phyloP scores from a whole-genome alignment of 2,888 invertebrate genomes.

The Meloe dianella region DNA sequence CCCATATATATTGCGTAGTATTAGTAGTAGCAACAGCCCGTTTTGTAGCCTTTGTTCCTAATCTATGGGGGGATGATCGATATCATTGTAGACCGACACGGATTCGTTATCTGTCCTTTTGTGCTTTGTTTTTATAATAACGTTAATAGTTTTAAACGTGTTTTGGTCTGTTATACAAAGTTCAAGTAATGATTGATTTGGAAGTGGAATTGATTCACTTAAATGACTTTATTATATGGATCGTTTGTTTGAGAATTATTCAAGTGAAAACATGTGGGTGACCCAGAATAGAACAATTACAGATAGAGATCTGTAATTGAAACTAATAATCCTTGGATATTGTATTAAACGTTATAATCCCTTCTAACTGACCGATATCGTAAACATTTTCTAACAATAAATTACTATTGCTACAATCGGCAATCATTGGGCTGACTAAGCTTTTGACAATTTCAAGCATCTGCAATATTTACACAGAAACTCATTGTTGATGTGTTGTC shows the following conservation, averaged over 20 bases:
- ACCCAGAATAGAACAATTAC: conserved; percentile 19
- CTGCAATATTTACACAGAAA: no score
- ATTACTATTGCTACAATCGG: not conserved
- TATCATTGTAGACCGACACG: not conserved
- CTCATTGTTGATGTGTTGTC: no score
- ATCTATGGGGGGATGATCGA: not conserved
- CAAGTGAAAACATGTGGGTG: not conserved
- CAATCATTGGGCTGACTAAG: not conserved
- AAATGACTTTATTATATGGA: no score
- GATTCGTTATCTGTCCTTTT: no score
- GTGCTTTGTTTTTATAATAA: no score
- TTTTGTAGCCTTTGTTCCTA: no score
- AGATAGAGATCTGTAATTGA: conserved; percentile 24
- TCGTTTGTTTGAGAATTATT: not conserved
- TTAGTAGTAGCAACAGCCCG: no score
- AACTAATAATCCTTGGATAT: conserved; percentile 29
- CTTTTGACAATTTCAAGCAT: not conserved
- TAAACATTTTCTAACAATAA: conserved; percentile 6
- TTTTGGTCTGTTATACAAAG: no score
- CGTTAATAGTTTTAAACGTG: no score
- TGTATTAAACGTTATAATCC: no score
- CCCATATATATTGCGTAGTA: no score
- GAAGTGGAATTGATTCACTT: not conserved
- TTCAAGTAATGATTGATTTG: no score
- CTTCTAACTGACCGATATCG: conserved; percentile 25